Percentiles rank a stretch among this genome's conserved stretches.
These are phyloP conservation scores for Agonum fuliginosum DNA, from an alignment of 2,888 invertebrate genomes.

Conservation along the genomic window DNA sequence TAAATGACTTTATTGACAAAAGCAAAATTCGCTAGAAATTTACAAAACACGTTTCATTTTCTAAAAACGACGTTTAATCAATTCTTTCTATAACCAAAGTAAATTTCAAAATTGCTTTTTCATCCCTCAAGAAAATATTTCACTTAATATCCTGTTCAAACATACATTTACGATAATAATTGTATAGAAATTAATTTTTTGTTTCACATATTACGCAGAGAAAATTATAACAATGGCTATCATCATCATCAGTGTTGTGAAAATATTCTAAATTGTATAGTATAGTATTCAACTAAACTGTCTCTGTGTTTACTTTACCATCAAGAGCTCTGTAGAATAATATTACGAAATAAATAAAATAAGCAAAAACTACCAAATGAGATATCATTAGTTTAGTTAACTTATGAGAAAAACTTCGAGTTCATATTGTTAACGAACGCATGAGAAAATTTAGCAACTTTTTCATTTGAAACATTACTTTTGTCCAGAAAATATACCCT, in stretches of 20 bases:
- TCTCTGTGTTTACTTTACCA: slow-evolving; percentile 27
- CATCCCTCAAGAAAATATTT: slow-evolving; percentile 14
- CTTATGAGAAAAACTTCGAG: slow-evolving; percentile 35
- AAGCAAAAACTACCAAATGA: slow-evolving; percentile 32
- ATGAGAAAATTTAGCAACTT: slow-evolving; percentile 9
- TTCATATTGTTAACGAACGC: slow-evolving; percentile 7
- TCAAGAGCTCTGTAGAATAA: background rate
- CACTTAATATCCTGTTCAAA: slow-evolving; percentile 15
- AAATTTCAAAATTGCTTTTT: slow-evolving; percentile 18
- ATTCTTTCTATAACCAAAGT: background rate
- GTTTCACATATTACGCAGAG: background rate
- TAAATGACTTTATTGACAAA: slow-evolving; percentile 54
- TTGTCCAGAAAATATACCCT: background rate
- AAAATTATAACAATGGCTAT: background rate
- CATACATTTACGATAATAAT: background rate
- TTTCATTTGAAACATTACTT: background rate
- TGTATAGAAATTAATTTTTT: background rate
- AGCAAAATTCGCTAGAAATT: slow-evolving; percentile 40
- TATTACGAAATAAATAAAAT: slow-evolving; percentile 11
- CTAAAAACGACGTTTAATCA: slow-evolving; percentile 45
- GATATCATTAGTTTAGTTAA: slow-evolving; percentile 24
- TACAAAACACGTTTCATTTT: slow-evolving; percentile 43
- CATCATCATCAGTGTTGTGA: slow-evolving; percentile 14
- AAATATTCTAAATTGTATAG: slow-evolving; percentile 14
- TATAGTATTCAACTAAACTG: slow-evolving; percentile 17